A percentile compares a stretch with the other conserved stretches of the same genome.
Evolutionary conservation across 2,113 vertebrate genomes (phyloP).

Genomic region (Lophochroa leadbeateri): DNA sequence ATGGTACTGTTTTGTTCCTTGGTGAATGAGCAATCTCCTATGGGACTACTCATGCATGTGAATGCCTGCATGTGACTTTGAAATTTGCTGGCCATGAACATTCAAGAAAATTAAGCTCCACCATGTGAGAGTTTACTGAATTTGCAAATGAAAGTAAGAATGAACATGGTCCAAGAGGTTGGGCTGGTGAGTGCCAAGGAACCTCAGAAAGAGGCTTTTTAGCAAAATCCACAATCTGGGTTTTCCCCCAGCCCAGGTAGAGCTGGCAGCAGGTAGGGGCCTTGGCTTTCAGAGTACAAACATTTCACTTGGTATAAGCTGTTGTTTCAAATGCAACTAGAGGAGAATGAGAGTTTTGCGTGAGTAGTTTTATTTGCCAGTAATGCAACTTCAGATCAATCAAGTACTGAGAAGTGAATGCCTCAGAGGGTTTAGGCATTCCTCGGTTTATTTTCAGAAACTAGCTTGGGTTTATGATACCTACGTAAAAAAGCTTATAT

Average conservation of each 20-base stretch:
- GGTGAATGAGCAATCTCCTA: not conserved
- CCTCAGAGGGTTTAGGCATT: not conserved
- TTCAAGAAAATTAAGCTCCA: not conserved
- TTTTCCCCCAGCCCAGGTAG: not conserved
- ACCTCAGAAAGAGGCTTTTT: not conserved
- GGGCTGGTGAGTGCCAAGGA: not conserved
- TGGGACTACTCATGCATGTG: not conserved
- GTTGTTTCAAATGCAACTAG: not conserved
- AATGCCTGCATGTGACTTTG: not conserved
- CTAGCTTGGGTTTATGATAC: not conserved
- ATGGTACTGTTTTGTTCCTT: not conserved
- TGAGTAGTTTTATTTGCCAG: not conserved
- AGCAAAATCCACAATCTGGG: not conserved
- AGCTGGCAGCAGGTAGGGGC: not conserved
- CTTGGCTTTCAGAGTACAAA: not conserved
- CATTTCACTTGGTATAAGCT: not conserved
- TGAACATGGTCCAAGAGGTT: not conserved
- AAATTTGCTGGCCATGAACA: slow-evolving; percentile 7
- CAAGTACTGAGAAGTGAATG: not conserved
- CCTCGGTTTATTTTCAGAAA: not conserved
- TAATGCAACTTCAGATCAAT: not conserved
- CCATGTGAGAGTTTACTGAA: not conserved
- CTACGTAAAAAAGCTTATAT: not conserved
- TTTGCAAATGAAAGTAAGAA: not conserved
- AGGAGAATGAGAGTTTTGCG: not conserved